Conservation (phyloP, 1,140 invertebrate genomes). For the Drosophila bocqueti region DNA sequence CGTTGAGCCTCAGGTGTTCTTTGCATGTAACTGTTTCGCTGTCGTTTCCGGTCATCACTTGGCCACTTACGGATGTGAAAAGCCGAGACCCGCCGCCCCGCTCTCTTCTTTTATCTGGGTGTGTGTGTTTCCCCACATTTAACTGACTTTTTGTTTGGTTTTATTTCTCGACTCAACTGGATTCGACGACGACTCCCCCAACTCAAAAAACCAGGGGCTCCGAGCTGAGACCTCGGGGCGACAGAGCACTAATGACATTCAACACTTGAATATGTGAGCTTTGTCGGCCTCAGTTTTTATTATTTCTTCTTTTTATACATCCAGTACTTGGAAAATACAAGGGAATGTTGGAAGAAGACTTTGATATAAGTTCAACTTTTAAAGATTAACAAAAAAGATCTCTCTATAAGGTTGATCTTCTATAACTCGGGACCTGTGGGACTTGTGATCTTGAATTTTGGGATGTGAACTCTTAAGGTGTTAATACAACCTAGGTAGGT, state of each 20-base stretch:
- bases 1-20: slow-evolving; percentile 62
- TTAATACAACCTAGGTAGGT: no score
- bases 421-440: background rate
- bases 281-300: slow-evolving; percentile 34
- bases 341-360: background rate
- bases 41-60: slow-evolving; percentile 77
- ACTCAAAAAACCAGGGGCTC: slow-evolving; percentile 10
- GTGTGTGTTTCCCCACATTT: background rate
- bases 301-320: slow-evolving; percentile 4
- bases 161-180: slow-evolving; percentile 54
- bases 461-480: background rate
- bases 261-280: slow-evolving; percentile 56
- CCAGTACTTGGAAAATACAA: background rate
- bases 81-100: background rate
- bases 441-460: background rate
- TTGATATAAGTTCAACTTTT: rapidly evolving
- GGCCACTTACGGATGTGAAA: slow-evolving; percentile 69
- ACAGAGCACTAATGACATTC: slow-evolving; percentile 77
- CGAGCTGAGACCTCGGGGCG: slow-evolving; percentile 60
- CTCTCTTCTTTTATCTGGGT: background rate
- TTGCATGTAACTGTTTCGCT: slow-evolving; percentile 62
- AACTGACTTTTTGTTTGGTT: slow-evolving; percentile 58
- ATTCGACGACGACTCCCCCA: slow-evolving; percentile 45
- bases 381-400: background rate
- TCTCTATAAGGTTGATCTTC: background rate